A percentile compares a stretch with the other conserved stretches of the same genome.
Conservation (phyloP, 2,797 vertebrate genomes). For the Rachycentron canadum region DNA sequence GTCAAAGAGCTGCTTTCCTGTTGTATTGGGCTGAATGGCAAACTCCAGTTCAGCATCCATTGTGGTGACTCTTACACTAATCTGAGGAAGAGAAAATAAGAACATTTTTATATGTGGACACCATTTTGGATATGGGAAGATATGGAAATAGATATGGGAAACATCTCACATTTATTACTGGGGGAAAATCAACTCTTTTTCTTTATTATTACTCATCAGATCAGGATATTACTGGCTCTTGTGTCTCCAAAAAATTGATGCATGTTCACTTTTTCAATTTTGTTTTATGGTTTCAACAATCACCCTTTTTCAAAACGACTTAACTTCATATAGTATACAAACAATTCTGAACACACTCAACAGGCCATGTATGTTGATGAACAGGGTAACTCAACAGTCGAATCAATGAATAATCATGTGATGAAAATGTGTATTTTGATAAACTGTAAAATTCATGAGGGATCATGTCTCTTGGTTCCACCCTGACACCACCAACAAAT, state of each 20-base stretch:
- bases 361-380: background rate
- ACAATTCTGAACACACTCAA: background rate
- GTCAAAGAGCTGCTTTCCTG: constrained; percentile 98
- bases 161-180: background rate
- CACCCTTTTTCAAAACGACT: background rate
- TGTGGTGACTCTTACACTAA: constrained; percentile 97
- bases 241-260: background rate
- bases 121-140: background rate
- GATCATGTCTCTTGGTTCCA: constrained; percentile 10
- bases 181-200: background rate
- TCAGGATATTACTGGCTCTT: background rate
- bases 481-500: background rate
- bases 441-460: constrained; percentile 7
- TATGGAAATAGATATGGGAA: no score
- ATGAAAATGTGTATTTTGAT: constrained; percentile 7
- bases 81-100: constrained; percentile 79
- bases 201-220: background rate
- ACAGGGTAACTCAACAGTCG: background rate
- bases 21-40: constrained; percentile 98
- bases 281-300: background rate
- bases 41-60: constrained; percentile 99
- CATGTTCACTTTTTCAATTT: background rate
- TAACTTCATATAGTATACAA: background rate
- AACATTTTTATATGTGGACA: background rate
- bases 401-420: background rate